These are phyloP conservation scores for Fabriciana adippe DNA, from an alignment of 2,888 invertebrate genomes.

Conservation along the genomic window DNA sequence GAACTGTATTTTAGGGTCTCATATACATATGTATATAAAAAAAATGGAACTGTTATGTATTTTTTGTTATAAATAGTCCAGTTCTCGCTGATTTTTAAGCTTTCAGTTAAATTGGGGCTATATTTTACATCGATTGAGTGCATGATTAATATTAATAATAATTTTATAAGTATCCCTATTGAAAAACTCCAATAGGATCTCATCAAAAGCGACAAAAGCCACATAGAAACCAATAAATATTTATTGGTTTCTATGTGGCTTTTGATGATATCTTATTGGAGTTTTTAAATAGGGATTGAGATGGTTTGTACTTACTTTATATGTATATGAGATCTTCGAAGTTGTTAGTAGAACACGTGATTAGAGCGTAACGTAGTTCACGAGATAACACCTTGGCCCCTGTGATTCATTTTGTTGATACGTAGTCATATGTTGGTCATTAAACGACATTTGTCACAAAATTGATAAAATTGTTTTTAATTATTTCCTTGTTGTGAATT, in stretches of 20 bases:
- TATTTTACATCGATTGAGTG: background rate
- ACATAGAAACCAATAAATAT: too few species aligned
- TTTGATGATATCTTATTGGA: too few species aligned
- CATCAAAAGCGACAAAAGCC: too few species aligned
- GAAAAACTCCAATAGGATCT: too few species aligned
- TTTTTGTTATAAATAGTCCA: background rate
- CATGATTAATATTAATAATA: background rate
- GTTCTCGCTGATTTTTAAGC: too few species aligned
- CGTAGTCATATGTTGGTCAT: slow-evolving; percentile 72
- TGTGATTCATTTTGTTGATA: slow-evolving; percentile 79
- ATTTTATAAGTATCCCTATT: background rate
- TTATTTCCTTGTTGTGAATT: background rate
- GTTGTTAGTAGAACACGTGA: slow-evolving; percentile 49
- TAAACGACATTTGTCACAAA: slow-evolving; percentile 65
- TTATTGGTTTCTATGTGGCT: too few species aligned
- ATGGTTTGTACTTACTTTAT: background rate
- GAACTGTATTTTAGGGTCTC: slow-evolving; percentile 14
- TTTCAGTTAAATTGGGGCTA: too few species aligned
- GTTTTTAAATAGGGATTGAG: too few species aligned
- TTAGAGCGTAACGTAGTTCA: slow-evolving; percentile 61
- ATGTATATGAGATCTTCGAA: background rate
- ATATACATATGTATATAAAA: slow-evolving; percentile 2
- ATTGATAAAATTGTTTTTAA: slow-evolving; percentile 39
- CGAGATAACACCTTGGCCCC: slow-evolving; percentile 75
- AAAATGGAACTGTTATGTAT: background rate